Conservation (phyloP, 2,888 invertebrate genomes). For the Pseudanteris insignis region DNA sequence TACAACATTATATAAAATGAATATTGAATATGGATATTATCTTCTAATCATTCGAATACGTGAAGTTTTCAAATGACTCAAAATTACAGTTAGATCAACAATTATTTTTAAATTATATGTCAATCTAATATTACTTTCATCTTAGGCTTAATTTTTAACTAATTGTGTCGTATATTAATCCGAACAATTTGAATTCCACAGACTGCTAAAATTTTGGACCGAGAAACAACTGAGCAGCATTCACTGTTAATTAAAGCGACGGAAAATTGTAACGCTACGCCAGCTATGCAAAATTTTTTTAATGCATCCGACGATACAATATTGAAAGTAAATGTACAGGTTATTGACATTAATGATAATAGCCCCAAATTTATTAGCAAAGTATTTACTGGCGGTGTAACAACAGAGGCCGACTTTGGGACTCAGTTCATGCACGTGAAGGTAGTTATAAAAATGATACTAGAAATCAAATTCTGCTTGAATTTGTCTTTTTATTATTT, state of each 20-base stretch:
- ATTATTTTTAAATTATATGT: no score
- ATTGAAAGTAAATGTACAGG: slow-evolving; percentile 75
- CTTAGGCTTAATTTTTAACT: no score
- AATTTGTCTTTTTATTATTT: no score
- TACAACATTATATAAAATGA: no score
- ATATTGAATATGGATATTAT: no score
- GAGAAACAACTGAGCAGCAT: slow-evolving; percentile 77
- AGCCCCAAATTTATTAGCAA: slow-evolving; percentile 82
- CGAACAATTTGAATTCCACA: slow-evolving; percentile 50
- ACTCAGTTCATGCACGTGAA: slow-evolving; percentile 85
- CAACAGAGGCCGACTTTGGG: slow-evolving; percentile 92
- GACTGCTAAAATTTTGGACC: slow-evolving; percentile 75
- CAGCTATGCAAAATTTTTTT: slow-evolving; percentile 70
- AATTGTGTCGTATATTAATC: no score
- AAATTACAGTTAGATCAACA: no score
- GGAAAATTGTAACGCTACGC: slow-evolving; percentile 79
- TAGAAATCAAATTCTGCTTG: no score
- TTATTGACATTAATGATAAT: slow-evolving; percentile 91
- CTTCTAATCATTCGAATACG: no score
- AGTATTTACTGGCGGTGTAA: slow-evolving; percentile 92
- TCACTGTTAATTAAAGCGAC: slow-evolving; percentile 81
- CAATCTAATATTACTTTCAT: no score
- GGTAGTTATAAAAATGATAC: no score
- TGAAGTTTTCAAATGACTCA: no score
- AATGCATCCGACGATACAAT: slow-evolving; percentile 75